A percentile compares a stretch with the other conserved stretches of the same genome.
These are phyloP conservation scores for Zaprionus lachaisei DNA, from an alignment of 1,140 invertebrate genomes.

Conservation along the genomic window DNA sequence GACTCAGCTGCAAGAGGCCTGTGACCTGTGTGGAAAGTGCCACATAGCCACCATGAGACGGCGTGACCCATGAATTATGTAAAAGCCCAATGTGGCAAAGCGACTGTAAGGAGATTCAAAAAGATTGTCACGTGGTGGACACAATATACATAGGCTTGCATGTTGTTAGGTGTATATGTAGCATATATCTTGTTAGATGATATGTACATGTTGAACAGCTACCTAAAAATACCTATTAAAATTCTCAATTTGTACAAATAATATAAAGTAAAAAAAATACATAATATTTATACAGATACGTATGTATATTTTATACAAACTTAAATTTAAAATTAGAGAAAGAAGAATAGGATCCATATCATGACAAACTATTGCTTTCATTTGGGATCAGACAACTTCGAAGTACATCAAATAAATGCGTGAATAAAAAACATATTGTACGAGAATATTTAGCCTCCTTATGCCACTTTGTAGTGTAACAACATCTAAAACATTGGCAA, in stretches of 20 bases:
- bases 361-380: neutral
- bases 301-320: neutral
- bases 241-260: no score
- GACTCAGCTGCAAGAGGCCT: slow-evolving; percentile 19
- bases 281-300: no score
- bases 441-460: neutral
- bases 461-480: neutral
- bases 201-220: neutral
- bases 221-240: no score
- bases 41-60: neutral
- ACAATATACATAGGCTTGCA: neutral
- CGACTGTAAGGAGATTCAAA: neutral
- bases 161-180: neutral
- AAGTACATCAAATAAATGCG: no score
- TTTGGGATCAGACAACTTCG: neutral
- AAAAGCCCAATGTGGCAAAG: neutral
- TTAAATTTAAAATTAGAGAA: no score
- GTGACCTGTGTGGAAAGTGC: slow-evolving; percentile 19
- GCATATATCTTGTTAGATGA: neutral
- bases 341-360: no score
- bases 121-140: neutral
- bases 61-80: neutral
- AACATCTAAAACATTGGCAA: no score
- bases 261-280: neutral
- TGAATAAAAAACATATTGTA: neutral